Evolutionary conservation across 1,140 invertebrate species (phyloP).

Genomic region (Pseudomyrmex dendroicus): DNA sequence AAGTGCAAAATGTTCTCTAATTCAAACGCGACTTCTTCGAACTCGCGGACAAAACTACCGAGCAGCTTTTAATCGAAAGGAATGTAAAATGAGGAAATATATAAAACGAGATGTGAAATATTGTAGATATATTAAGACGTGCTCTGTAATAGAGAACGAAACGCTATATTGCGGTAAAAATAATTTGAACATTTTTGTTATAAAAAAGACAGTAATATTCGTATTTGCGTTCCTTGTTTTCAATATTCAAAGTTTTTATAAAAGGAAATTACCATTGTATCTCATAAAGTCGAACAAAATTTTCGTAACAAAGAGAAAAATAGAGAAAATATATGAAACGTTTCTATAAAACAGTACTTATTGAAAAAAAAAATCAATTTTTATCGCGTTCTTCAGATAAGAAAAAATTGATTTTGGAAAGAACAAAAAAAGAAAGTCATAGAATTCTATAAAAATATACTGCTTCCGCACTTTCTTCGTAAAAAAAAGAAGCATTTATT

Average conservation of each 20-base stretch:
- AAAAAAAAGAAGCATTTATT: neutral
- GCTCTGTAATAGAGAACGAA: neutral
- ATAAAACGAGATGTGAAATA: neutral
- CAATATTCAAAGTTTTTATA: slow-evolving; percentile 45
- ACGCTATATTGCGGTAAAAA: neutral
- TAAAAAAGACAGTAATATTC: slow-evolving; percentile 27
- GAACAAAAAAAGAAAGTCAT: slow-evolving; percentile 4
- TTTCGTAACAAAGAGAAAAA: neutral
- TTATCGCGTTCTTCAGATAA: neutral
- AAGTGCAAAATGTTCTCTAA: slow-evolving; percentile 26
- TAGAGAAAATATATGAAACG: neutral
- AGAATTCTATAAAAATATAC: slow-evolving; percentile 34
- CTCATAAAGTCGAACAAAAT: neutral
- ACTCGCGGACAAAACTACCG: neutral
- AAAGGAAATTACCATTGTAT: slow-evolving; percentile 18
- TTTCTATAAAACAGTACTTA: neutral
- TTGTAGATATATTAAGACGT: no score
- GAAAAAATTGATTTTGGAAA: neutral
- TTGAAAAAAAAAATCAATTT: neutral
- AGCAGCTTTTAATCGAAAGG: slow-evolving; percentile 20
- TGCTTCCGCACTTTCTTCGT: neutral
- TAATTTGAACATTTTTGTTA: neutral
- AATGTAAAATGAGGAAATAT: slow-evolving; percentile 4
- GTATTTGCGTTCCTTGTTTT: slow-evolving; percentile 50
- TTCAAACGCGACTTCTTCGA: slow-evolving; percentile 28